These are phyloP conservation scores for Peribatodes rhomboidaria DNA, from an alignment of 2,888 invertebrate species.

Conservation along the genomic window DNA sequence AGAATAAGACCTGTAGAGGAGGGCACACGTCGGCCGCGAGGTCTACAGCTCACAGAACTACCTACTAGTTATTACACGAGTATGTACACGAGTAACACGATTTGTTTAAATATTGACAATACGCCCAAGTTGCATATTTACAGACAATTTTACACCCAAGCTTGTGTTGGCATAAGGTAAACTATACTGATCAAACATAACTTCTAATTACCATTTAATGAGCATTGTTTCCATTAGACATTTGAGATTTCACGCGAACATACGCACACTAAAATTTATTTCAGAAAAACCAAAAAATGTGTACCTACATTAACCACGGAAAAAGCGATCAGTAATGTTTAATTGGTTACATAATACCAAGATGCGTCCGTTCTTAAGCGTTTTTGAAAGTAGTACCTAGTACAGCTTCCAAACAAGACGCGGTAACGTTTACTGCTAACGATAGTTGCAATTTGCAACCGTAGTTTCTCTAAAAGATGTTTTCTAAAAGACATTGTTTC, in stretches of 20 bases:
- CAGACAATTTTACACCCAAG: conserved; percentile 5
- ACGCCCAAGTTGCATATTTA: conserved; percentile 5
- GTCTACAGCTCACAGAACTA: too few species aligned
- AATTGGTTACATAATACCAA: too few species aligned
- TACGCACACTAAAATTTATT: neutral
- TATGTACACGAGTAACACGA: neutral
- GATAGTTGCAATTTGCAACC: neutral
- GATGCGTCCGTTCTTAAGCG: too few species aligned
- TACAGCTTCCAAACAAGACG: conserved; percentile 3
- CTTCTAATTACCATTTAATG: conserved; percentile 7
- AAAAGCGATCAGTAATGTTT: too few species aligned
- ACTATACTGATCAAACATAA: conserved; percentile 14
- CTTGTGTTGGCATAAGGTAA: conserved; percentile 4
- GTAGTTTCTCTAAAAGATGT: neutral
- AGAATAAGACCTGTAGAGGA: too few species aligned
- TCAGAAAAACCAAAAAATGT: neutral
- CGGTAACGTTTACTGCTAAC: conserved; percentile 9
- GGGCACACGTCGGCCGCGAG: too few species aligned
- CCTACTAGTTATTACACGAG: too few species aligned
- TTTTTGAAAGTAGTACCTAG: too few species aligned
- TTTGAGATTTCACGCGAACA: neutral
- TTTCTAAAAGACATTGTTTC: conserved; percentile 4
- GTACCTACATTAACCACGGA: too few species aligned
- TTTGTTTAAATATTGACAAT: conserved; percentile 18
- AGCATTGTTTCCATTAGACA: neutral